Evolutionary conservation across 1,140 invertebrate species (phyloP).

Genomic region (Heterodera carotae): DNA sequence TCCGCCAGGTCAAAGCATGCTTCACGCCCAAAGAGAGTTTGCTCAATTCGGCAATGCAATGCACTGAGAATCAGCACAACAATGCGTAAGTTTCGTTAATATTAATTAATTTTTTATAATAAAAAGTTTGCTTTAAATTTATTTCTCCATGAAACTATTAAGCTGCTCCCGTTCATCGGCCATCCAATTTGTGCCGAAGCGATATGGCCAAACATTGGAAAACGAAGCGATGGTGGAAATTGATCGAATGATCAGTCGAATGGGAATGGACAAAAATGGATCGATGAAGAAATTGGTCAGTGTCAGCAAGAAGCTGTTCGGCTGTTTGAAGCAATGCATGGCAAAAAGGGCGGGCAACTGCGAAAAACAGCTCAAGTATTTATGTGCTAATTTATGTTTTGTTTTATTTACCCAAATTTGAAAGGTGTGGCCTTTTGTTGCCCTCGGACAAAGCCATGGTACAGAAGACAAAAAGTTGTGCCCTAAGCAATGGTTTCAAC

Average conservation of each 20-base stretch:
- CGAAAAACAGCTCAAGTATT: constrained; percentile 44
- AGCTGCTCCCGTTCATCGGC: not conserved
- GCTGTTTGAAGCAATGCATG: constrained; percentile 41
- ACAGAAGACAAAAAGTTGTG: constrained; percentile 12
- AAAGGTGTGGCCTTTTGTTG: constrained; percentile 13
- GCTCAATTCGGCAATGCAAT: constrained; percentile 31
- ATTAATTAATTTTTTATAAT: constrained; percentile 22
- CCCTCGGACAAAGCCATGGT: constrained; percentile 17
- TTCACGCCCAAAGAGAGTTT: constrained; percentile 28
- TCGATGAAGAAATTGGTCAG: constrained; percentile 36
- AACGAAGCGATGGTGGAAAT: constrained; percentile 49
- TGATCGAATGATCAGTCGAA: constrained; percentile 45
- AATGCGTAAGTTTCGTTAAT: constrained; percentile 32
- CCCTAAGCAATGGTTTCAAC: constrained; percentile 42
- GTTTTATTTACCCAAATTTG: not conserved
- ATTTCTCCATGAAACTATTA: too few species aligned
- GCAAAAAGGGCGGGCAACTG: constrained; percentile 47
- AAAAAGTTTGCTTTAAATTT: too few species aligned
- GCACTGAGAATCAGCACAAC: constrained; percentile 35
- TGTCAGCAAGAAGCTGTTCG: constrained; percentile 43
- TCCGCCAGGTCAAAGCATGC: constrained; percentile 34
- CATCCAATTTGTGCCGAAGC: constrained; percentile 36
- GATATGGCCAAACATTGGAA: constrained; percentile 47
- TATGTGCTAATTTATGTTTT: not conserved
- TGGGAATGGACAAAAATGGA: constrained; percentile 33